Evolutionary conservation across 1,140 invertebrate species (phyloP).

Genomic region (Leptinotarsa defecta): DNA sequence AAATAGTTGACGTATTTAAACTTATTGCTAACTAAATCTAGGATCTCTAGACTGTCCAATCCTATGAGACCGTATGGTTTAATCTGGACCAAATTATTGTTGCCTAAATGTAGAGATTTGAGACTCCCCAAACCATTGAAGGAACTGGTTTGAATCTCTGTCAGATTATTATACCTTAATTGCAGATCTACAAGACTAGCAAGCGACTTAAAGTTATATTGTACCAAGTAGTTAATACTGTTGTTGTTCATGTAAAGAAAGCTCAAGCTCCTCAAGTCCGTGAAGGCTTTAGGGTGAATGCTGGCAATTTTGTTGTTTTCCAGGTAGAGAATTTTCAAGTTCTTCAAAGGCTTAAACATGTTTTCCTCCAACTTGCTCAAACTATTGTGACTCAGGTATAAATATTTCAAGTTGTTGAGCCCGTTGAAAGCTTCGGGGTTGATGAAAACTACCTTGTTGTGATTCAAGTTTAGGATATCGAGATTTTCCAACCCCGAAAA

Average conservation of each 20-base stretch:
- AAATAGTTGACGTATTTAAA: conserved; percentile 42
- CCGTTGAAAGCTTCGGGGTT: conserved; percentile 49
- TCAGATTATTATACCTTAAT: conserved; percentile 48
- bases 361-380: conserved; percentile 44
- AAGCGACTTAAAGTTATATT: conserved; percentile 52
- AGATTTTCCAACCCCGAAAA: conserved; percentile 48
- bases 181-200: conserved; percentile 50
- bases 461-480: conserved; percentile 49
- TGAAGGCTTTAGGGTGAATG: conserved; percentile 48
- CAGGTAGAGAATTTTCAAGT: conserved; percentile 49
- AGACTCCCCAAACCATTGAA: conserved; percentile 50
- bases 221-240: conserved; percentile 46
- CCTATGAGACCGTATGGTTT: conserved; percentile 51
- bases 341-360: conserved; percentile 45
- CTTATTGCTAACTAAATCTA: conserved; percentile 48
- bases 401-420: conserved; percentile 48
- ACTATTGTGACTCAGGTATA: conserved; percentile 48
- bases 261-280: conserved; percentile 45
- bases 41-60: conserved; percentile 44
- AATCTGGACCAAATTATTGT: conserved; percentile 44
- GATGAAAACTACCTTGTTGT: conserved; percentile 45
- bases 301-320: conserved; percentile 48
- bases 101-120: conserved; percentile 46
- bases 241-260: conserved; percentile 52
- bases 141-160: conserved; percentile 50